These are phyloP conservation scores for Synaphobranchus kaupii DNA, from an alignment of 2,797 vertebrate genomes.

Conservation along the genomic window DNA sequence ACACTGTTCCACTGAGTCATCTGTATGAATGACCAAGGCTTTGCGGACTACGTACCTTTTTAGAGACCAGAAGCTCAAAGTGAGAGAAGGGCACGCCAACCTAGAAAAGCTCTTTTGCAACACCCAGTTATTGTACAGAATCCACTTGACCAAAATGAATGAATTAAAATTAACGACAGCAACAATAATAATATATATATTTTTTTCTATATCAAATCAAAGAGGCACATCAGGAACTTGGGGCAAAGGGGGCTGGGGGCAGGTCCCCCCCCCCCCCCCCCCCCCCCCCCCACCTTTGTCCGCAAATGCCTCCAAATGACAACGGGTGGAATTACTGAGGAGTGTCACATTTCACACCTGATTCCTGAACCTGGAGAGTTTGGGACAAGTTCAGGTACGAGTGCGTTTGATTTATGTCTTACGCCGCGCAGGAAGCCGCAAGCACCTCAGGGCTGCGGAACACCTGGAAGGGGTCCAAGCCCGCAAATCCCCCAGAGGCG, in stretches of 20 bases:
- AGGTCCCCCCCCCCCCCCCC: neutral
- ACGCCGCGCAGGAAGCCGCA: neutral
- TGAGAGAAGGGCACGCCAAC: neutral
- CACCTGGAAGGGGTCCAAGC: neutral
- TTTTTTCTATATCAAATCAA: neutral
- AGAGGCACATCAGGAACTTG: no score
- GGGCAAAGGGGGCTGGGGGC: no score
- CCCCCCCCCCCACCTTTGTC: neutral
- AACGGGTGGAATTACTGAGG: neutral
- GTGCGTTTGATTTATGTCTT: neutral
- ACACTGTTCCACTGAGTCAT: constrained; percentile 10
- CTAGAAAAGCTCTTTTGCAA: neutral
- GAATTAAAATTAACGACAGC: no score
- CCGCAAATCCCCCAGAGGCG: neutral
- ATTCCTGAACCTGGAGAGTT: neutral
- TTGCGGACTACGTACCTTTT: no score
- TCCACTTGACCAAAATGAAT: no score
- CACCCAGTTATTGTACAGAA: neutral
- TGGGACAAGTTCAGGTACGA: neutral
- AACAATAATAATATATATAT: neutral
- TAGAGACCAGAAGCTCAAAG: neutral
- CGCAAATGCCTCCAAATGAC: no score
- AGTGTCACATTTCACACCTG: neutral
- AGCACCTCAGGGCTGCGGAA: neutral
- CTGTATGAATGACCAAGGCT: neutral